phyloP scores from a whole-genome alignment of 2,888 invertebrate genomes.

The Pyrocoelia pectoralis region DNA sequence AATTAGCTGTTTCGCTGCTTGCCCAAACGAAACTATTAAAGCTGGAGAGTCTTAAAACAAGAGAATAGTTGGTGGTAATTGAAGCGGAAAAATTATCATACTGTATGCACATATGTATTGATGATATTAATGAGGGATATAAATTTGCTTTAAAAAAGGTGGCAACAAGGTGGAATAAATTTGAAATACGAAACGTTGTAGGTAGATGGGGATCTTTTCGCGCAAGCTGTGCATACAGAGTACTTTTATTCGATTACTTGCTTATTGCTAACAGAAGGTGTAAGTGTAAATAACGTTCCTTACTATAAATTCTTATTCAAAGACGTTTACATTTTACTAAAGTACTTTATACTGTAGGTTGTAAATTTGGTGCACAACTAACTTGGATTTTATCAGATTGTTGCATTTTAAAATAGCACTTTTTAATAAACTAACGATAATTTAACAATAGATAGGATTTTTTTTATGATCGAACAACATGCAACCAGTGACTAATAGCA shows the following conservation, averaged over 20 bases:
- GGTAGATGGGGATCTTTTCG: neutral
- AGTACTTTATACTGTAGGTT: constrained; percentile 12
- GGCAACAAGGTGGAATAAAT: neutral
- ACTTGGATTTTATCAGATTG: constrained; percentile 5
- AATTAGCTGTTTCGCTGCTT: neutral
- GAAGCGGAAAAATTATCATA: no score
- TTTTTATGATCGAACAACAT: no score
- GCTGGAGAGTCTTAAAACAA: no score
- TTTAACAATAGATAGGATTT: no score
- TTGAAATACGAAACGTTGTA: neutral
- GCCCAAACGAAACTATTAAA: no score
- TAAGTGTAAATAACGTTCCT: neutral
- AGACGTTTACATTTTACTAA: constrained; percentile 8
- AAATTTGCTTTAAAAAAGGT: neutral
- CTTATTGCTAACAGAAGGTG: neutral
- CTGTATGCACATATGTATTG: neutral
- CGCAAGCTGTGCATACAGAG: neutral
- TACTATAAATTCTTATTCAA: constrained; percentile 2
- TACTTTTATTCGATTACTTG: constrained; percentile 3
- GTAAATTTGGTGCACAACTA: constrained; percentile 4
- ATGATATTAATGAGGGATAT: neutral
- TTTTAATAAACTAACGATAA: no score
- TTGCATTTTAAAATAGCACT: neutral
- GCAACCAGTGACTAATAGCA: no score
- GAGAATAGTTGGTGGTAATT: no score